Base-by-base conservation (phyloP, 1,140 invertebrate genomes). In the Drosophila bocqueti region DNA sequence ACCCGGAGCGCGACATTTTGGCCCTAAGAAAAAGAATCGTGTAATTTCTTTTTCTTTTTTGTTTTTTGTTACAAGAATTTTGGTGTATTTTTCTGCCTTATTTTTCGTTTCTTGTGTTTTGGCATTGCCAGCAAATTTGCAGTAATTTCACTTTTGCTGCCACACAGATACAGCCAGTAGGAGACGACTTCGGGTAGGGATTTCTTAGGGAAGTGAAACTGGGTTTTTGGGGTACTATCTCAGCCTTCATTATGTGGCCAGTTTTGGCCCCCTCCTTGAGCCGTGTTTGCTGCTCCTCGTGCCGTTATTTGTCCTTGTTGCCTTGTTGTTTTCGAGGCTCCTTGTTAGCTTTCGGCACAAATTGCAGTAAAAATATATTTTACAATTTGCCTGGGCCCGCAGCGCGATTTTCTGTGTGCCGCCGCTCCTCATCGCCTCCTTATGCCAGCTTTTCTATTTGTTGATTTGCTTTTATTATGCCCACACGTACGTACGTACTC, bases 361-460 rank as follows among this genome's bases (percentile, higher is more conserved):
- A 87, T 84, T 87, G 84, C 84, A 89, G 84, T 84, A 89, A 81
- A 83, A 84, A 89, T 80, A 79, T 89, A 89, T 87, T 87, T 87
- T 87, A 87, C 84, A 89, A 83, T 87, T 89, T 89, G 55, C 63
- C 75, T 63, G 76, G 66, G 67, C 72, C 72, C 63, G 58, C 46
- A 46, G 45, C 45, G 68, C 60, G 74, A 58, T 59, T 76, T 68
- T 61, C 63, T 46, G 43, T 10, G 21, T 38, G 29, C 50, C 26
- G 8, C 34, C 18, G 65, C 65, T 29, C 50, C 52, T 50, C 31
- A 31, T 43, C 34, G 45, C 55, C 64, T 67, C 31, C 43, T 40
- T 54, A 49, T 43, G 36, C 24, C 18, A 34, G 43, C 54, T 82
- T 79, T 80, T 63, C 64, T 78, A 57, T 84, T 83, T 81, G 80